Conservation (phyloP, 1,140 invertebrate genomes). For the Drosophila nebulosa region DNA sequence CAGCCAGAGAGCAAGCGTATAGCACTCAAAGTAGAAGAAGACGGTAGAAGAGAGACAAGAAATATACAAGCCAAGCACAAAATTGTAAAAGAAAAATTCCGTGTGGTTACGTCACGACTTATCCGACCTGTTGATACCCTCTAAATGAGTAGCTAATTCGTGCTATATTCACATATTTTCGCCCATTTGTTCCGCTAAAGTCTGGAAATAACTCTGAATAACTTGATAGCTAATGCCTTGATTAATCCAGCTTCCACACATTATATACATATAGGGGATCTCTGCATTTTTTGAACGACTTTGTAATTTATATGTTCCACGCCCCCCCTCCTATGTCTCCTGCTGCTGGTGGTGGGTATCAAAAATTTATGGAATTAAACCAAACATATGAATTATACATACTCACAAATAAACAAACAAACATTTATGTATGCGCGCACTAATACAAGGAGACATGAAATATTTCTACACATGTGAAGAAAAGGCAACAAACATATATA, state of each 20-base stretch:
- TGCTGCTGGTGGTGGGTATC: background rate
- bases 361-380: slow-evolving; percentile 65
- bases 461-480: slow-evolving; percentile 3
- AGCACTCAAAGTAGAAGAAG: slow-evolving; percentile 15
- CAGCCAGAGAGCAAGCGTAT: slow-evolving; percentile 11
- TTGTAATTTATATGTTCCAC: background rate
- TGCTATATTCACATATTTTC: too few relatives aligned
- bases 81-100: slow-evolving; percentile 61
- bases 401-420: slow-evolving; percentile 28
- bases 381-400: slow-evolving; percentile 70
- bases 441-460: slow-evolving; percentile 11
- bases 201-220: too few relatives aligned
- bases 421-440: slow-evolving; percentile 11
- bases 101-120: background rate
- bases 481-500: slow-evolving; percentile 31
- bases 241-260: too few relatives aligned
- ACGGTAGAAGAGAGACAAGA: slow-evolving; percentile 7
- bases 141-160: too few relatives aligned
- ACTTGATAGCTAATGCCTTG: too few relatives aligned
- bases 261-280: background rate
- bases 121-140: background rate
- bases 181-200: too few relatives aligned
- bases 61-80: slow-evolving; percentile 25
- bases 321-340: background rate
- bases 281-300: background rate